phyloP scores from a whole-genome alignment of 2,797 vertebrate species.

The Pyrocephalus nanus region DNA sequence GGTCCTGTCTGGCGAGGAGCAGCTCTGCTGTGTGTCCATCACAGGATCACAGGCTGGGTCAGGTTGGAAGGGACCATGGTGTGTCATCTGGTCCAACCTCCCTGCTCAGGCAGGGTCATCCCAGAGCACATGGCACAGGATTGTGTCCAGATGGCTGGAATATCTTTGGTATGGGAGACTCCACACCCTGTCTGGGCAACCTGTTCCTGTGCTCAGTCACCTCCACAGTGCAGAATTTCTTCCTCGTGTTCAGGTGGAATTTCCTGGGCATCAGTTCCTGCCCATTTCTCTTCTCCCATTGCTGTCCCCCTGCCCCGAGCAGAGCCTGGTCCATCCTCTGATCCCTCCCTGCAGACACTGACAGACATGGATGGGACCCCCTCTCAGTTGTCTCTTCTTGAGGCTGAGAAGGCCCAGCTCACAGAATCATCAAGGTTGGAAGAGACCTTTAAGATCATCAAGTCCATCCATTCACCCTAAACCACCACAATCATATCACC shows the following conservation, averaged over 20 bases:
- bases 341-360: background rate
- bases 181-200: background rate
- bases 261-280: background rate
- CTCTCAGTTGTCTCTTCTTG: background rate
- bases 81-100: background rate
- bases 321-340: background rate
- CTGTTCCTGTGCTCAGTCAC: fast-evolving
- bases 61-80: background rate
- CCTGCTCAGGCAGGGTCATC: background rate
- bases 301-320: too few species aligned
- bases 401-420: background rate
- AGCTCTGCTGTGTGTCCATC: background rate
- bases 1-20: background rate
- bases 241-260: background rate
- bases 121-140: background rate
- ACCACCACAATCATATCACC: background rate
- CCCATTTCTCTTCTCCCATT: background rate
- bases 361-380: background rate
- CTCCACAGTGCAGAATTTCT: background rate
- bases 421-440: background rate
- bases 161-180: background rate
- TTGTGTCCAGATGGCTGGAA: background rate
- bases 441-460: background rate
- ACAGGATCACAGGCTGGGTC: background rate
- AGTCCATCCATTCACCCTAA: background rate